Evolutionary conservation across 2,113 vertebrate species (phyloP), one percentile per base, ranked within the genome.

Genomic region (Petromus typicus): DNA sequence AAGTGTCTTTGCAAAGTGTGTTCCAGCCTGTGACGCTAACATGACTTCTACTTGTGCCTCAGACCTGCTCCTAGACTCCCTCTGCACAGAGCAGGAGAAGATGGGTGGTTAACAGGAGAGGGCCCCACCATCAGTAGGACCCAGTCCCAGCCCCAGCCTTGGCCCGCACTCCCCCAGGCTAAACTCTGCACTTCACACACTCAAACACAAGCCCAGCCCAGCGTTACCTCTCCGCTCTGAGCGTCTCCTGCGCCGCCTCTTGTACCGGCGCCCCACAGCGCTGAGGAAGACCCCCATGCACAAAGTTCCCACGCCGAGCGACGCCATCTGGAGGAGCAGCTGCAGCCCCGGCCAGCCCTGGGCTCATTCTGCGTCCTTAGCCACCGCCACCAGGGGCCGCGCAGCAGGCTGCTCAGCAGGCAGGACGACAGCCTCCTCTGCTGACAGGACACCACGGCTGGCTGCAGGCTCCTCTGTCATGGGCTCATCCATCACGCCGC

Each of bases 171-270:
- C 9, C 3, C 40, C 0, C 13, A 14, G 54, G 54, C 54, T 56
- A 13, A 56, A 13, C 16, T 16, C 61, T 5, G 4, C 2, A 1
- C 92, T 43, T 20, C 4, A 22, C 51, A 5, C 1, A 0, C 3
- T 0, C 20, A 12, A 1, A 0, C 10, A 7, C 81, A 78, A 76
- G 43, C 13, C 14, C 2, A 18, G 17, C 9, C n/a, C n/a, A n/a
- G n/a, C 0, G 25, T 98, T 99, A 99, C 99, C 99, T 99, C 98
- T 99, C 93, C 97, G 98, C 90, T 99, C 98, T 0, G 98, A 99
- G 81, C 98, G 97, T 87, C 98, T 99, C 96, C 96, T 99, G 96
- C 99, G 98, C 96, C 99, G 98, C 97, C 99, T 97, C 95, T 98
- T 99, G 92, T 97, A 98, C 86, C 93, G 98, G 94, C 80, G 98